A percentile compares a stretch with the other conserved stretches of the same genome.
phyloP scores from a whole-genome alignment of 1,140 invertebrate genomes.

The Neodiprion virginianus region DNA sequence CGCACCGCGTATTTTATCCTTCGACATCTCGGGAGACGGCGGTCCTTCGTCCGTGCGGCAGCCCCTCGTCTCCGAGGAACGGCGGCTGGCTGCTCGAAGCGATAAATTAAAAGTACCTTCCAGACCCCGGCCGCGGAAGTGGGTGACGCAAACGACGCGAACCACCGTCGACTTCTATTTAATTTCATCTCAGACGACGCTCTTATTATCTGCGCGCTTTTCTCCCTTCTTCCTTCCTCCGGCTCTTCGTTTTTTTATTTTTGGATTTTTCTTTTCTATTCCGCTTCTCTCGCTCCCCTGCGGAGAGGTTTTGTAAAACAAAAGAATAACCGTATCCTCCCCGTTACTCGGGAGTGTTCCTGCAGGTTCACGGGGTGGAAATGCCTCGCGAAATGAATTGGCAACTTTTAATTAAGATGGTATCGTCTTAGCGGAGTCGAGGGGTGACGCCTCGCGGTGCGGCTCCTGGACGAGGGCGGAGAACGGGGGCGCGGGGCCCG shows the following conservation, averaged over 20 bases:
- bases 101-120: no score
- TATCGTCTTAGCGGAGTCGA: conserved; percentile 47
- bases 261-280: conserved; percentile 10
- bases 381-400: conserved; percentile 58
- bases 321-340: conserved; percentile 40
- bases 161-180: neutral
- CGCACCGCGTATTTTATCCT: no score
- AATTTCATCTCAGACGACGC: neutral
- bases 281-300: conserved; percentile 5
- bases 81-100: no score
- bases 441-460: neutral
- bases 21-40: no score
- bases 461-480: neutral
- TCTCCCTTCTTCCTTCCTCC: no score
- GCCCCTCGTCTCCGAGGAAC: no score
- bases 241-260: conserved; percentile 10
- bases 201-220: neutral
- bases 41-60: no score
- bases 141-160: neutral
- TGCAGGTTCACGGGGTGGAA: conserved; percentile 36
- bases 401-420: conserved; percentile 65
- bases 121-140: no score
- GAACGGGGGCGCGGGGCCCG: conserved; percentile 16
- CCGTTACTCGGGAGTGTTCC: conserved; percentile 11
- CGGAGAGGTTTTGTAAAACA: conserved; percentile 42